phyloP scores from a whole-genome alignment of 2,113 vertebrate genomes.

The Halcyon malimbica region DNA sequence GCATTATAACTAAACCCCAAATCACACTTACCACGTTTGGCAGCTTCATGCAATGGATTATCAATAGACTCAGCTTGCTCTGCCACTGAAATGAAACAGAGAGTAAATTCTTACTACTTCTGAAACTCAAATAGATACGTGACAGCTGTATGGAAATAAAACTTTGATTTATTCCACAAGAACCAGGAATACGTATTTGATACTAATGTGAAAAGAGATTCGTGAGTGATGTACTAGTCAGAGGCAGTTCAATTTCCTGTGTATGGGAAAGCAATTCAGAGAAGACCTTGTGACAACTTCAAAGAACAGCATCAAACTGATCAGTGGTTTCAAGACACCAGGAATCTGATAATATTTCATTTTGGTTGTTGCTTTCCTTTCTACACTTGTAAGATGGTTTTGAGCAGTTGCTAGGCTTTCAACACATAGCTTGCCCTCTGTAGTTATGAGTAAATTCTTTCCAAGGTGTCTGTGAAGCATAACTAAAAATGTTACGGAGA shows the following conservation, averaged over 20 bases:
- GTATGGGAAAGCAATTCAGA: not conserved
- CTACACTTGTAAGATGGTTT: not conserved
- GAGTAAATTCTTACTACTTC: conserved; percentile 1
- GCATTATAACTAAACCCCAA: not conserved
- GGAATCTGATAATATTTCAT: not conserved
- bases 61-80: conserved; percentile 96
- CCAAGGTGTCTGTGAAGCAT: not conserved
- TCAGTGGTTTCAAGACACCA: not conserved
- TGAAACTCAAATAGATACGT: not conserved
- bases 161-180: not conserved
- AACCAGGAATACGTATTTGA: not conserved
- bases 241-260: not conserved
- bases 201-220: not conserved
- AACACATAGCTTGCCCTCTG: not conserved
- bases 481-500: not conserved
- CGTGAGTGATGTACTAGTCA: not conserved
- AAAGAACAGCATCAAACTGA: not conserved
- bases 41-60: conserved; percentile 96
- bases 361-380: not conserved
- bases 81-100: conserved; percentile 82
- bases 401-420: not conserved
- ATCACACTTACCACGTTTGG: conserved; percentile 88
- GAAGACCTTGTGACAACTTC: not conserved
- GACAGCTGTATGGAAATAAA: not conserved
- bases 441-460: not conserved